Conservation (phyloP, 2,113 vertebrate genomes). For the Nothobranchius kuhntae region DNA sequence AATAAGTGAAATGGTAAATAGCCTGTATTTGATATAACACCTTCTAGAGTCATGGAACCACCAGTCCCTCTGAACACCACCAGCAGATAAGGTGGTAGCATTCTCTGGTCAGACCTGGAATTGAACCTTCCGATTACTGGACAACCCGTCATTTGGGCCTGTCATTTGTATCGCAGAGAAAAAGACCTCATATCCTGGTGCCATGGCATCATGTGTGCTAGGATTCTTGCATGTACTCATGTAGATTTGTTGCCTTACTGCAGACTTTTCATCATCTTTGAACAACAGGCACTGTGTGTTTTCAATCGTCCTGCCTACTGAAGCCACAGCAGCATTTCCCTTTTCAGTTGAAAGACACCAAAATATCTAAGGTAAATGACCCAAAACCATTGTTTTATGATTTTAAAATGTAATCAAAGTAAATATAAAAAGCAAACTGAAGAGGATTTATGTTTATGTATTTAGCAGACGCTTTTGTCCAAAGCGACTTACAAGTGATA, state of each 20-base stretch:
- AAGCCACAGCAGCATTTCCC: constrained; percentile 10
- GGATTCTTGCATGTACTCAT: constrained; percentile 52
- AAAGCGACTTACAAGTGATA: too few relatives aligned
- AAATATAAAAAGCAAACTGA: constrained; percentile 2
- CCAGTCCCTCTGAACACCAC: too few relatives aligned
- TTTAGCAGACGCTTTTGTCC: too few relatives aligned
- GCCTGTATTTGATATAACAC: too few relatives aligned
- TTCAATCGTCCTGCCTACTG: constrained; percentile 27
- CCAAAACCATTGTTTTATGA: background rate
- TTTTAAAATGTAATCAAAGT: background rate
- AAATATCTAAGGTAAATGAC: background rate
- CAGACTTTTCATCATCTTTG: constrained; percentile 48
- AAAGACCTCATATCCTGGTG: constrained; percentile 18
- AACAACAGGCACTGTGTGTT: constrained; percentile 43
- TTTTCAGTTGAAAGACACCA: constrained; percentile 10
- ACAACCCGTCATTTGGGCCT: constrained; percentile 37
- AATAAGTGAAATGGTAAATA: too few relatives aligned
- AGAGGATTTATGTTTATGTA: too few relatives aligned
- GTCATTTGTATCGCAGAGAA: constrained; percentile 40
- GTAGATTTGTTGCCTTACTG: constrained; percentile 39
- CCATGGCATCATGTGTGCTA: constrained; percentile 41
- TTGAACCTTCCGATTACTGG: too few relatives aligned
- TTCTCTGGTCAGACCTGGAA: too few relatives aligned
- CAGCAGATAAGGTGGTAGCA: too few relatives aligned
- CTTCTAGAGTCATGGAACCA: too few relatives aligned